Evolutionary conservation across 2,113 vertebrate genomes (phyloP), one percentile per base, ranked within the genome.

Genomic region (Phaethornis superciliosus): DNA sequence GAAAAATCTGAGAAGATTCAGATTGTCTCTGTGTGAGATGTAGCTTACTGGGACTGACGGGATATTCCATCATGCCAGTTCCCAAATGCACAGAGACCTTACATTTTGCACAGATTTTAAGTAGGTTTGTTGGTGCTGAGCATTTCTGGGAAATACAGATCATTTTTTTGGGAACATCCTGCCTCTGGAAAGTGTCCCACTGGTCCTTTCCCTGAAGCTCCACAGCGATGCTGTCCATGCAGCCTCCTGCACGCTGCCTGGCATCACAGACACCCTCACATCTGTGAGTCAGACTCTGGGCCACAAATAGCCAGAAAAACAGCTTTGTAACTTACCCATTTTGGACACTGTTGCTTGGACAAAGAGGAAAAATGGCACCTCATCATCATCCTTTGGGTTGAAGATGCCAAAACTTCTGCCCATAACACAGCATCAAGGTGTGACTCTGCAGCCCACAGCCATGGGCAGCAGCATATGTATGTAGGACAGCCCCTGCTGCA

Each of bases 391-490:
- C 54, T 55, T 76, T 32, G 51, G 30, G 75, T 17, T 63, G 32
- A 64, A 58, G 40, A 63, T 80, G 27, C 9, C 75, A 49, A 33
- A 81, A 52, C 10, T 27, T 68, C 58, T 65, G 49, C 26, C 20
- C 2, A 2, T 47, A 37, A 9, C n/a, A 19, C 21, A 63, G 40
- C 1, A 1, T n/a, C 46, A 74, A 59, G 35, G 40, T 26, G 19
- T 19, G 33, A 68, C 27, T 47, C 44, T 76, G 65, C 56, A 93
- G 60, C 51, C 72, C 33, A 5, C 27, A 76, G 55, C 19, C 55
- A 49, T 0, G 0, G 27, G 20, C 18, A 88, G 76, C 84, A 62
- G n/a, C 35, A 44, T 2, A 1, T 33, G 17, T 23, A 10, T 60
- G 33, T 12, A 68, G 81, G 70, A 59, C 24, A 75, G 65, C 26